phyloP scores from a whole-genome alignment of 2,888 invertebrate species.

The Apodemia duryi region DNA sequence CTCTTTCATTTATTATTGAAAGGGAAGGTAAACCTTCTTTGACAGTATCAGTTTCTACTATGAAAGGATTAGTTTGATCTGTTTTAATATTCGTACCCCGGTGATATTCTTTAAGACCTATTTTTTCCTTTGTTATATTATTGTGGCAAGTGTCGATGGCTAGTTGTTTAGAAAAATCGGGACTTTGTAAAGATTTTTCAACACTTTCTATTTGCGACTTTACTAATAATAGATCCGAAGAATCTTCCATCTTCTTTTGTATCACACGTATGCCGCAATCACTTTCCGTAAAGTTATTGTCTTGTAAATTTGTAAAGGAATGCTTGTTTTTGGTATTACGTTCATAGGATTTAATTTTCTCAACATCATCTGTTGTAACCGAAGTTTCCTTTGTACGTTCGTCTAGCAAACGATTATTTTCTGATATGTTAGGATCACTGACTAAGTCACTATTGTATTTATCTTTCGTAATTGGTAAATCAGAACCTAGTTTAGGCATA shows the following conservation, averaged over 20 bases:
- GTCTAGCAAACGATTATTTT: not conserved
- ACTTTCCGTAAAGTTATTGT: not conserved
- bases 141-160: too few relatives aligned
- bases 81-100: not conserved
- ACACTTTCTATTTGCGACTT: not conserved
- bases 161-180: slow-evolving; percentile 19
- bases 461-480: not conserved
- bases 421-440: not conserved
- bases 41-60: not conserved
- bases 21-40: not conserved
- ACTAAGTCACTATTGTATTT: not conserved
- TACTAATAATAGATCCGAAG: too few relatives aligned
- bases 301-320: not conserved
- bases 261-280: not conserved
- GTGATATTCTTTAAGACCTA: not conserved
- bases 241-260: not conserved
- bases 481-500: not conserved
- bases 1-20: slow-evolving; percentile 23
- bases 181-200: not conserved
- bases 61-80: not conserved
- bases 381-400: not conserved
- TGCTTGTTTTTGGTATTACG: not conserved
- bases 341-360: not conserved
- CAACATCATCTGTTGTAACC: not conserved
- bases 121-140: too few relatives aligned